These are phyloP conservation scores for Napeogenes inachia DNA, from an alignment of 2,888 invertebrate genomes.

Conservation along the genomic window DNA sequence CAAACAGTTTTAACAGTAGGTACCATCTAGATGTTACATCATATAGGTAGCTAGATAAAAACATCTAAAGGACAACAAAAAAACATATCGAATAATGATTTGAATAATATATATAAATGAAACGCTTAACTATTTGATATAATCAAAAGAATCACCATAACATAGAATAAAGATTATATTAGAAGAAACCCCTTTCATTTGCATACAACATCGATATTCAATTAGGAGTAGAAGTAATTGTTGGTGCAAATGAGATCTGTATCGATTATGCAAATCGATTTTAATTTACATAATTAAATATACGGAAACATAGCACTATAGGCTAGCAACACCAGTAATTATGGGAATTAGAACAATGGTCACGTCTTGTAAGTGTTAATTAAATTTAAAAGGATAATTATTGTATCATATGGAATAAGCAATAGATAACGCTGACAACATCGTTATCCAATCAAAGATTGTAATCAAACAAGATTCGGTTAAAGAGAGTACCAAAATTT, in stretches of 20 bases:
- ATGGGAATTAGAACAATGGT: neutral
- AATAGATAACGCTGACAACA: neutral
- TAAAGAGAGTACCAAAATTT: too few species aligned
- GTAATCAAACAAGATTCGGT: too few species aligned
- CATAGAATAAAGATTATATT: conserved; percentile 30
- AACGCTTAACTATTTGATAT: too few species aligned
- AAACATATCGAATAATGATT: too few species aligned
- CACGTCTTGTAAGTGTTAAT: neutral
- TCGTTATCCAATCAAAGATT: too few species aligned
- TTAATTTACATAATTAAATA: conserved; percentile 31
- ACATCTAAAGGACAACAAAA: too few species aligned
- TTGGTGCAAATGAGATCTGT: conserved; percentile 34
- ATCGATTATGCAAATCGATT: conserved; percentile 33
- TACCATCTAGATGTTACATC: too few species aligned
- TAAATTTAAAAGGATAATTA: neutral
- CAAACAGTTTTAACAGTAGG: too few species aligned
- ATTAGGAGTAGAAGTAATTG: conserved; percentile 42
- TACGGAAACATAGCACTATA: conserved; percentile 16
- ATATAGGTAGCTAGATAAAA: too few species aligned
- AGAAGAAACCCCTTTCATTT: conserved; percentile 32
- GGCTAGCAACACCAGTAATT: conserved; percentile 6
- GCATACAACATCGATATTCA: conserved; percentile 52
- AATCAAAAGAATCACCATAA: conserved; percentile 16
- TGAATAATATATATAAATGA: too few species aligned
- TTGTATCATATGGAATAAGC: neutral